Conservation (phyloP, 2,888 invertebrate genomes). For the Nasonia oneida region DNA sequence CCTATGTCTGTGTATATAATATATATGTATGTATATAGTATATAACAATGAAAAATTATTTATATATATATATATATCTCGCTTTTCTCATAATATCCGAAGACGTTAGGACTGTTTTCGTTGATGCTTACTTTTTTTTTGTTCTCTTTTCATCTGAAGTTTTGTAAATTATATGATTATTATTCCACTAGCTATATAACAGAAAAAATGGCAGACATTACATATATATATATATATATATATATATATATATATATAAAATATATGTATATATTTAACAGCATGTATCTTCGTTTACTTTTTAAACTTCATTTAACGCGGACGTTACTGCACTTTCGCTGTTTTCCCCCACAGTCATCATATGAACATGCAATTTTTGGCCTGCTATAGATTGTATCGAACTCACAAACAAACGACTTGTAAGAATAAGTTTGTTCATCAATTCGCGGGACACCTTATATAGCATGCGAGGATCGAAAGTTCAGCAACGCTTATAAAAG, state of each 20-base stretch:
- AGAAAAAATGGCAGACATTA: slow-evolving; percentile 54
- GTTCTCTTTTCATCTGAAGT: slow-evolving; percentile 18
- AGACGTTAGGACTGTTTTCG: slow-evolving; percentile 60
- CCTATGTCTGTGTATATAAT: slow-evolving; percentile 45
- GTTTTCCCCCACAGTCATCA: slow-evolving; percentile 5
- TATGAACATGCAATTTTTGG: slow-evolving; percentile 12
- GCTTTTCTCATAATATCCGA: slow-evolving; percentile 42
- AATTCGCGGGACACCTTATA: background rate
- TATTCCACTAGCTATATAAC: slow-evolving; percentile 31
- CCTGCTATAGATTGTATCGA: background rate
- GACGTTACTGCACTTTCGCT: slow-evolving; percentile 56
- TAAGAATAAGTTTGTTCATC: background rate
- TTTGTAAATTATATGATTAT: background rate
- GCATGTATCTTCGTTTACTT: slow-evolving; percentile 16
- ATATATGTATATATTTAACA: slow-evolving; percentile 46
- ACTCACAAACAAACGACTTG: background rate
- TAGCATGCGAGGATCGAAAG: slow-evolving; percentile 36
- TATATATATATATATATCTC: slow-evolving; percentile 48
- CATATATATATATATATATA: slow-evolving; percentile 42
- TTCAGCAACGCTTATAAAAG: slow-evolving; percentile 43
- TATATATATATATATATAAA: too few relatives aligned
- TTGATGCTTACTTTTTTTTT: slow-evolving; percentile 45
- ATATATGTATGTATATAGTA: slow-evolving; percentile 27
- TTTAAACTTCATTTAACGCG: slow-evolving; percentile 11
- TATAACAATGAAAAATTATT: slow-evolving; percentile 58